phyloP scores from a whole-genome alignment of 2,113 vertebrate genomes.

The Leucopternis melanops region DNA sequence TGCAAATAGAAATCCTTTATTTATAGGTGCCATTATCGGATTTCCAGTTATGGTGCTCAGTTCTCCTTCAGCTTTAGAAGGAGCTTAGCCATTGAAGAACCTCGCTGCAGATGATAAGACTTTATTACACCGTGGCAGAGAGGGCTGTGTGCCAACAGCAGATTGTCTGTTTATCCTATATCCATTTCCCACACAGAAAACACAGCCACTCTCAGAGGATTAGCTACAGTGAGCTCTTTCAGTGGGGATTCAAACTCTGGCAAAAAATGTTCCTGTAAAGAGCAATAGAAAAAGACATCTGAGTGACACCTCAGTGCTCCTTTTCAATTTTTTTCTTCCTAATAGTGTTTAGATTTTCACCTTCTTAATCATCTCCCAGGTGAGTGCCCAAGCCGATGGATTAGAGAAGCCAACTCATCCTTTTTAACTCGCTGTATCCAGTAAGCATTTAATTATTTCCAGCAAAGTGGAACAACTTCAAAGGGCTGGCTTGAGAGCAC shows the following conservation, averaged over 20 bases:
- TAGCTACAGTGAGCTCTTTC: conserved; percentile 39
- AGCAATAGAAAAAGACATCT: conserved; percentile 27
- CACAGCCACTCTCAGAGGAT: conserved; percentile 57
- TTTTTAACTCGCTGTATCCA: neutral
- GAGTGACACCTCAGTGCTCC: neutral
- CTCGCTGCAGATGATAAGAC: conserved; percentile 5
- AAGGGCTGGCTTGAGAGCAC: neutral
- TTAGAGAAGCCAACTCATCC: neutral
- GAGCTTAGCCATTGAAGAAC: conserved; percentile 4
- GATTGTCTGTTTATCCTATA: conserved; percentile 68
- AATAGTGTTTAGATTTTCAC: conserved; percentile 48
- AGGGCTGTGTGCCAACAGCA: conserved; percentile 57
- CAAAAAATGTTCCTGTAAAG: neutral
- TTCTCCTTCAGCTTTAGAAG: conserved; percentile 1
- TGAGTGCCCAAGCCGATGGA: neutral
- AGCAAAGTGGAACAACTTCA: neutral
- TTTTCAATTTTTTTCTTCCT: neutral
- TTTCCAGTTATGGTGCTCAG: neutral
- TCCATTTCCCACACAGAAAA: conserved; percentile 62
- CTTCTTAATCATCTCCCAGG: conserved; percentile 50
- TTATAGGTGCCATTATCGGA: neutral
- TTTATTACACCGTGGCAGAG: neutral
- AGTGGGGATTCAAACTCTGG: conserved; percentile 21
- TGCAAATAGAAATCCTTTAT: neutral
- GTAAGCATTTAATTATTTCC: conserved; percentile 13